Percentiles rank a stretch among this genome's conserved stretches.
Evolutionary conservation across 2,888 invertebrate genomes (phyloP).

Genomic region (Rhagonycha fulva): DNA sequence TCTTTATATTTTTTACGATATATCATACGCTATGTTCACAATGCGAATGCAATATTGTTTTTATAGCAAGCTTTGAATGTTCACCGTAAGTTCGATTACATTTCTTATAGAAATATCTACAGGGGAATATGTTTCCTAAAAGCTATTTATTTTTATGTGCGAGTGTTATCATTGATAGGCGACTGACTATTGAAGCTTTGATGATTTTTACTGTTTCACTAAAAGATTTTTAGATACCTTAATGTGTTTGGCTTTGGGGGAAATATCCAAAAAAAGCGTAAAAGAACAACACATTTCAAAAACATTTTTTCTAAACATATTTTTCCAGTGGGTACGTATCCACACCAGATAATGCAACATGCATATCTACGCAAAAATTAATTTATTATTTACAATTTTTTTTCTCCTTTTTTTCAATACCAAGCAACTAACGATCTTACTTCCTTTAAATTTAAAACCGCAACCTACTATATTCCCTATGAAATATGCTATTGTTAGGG

Average conservation of each 20-base stretch:
- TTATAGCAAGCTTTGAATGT: slow-evolving; percentile 51
- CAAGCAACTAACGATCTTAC: not conserved
- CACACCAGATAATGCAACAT: not conserved
- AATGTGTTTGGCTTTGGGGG: slow-evolving; percentile 37
- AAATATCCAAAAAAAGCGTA: slow-evolving; percentile 1
- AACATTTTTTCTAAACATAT: not conserved
- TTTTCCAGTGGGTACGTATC: not conserved
- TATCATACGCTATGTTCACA: slow-evolving; percentile 52
- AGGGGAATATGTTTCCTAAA: slow-evolving; percentile 43
- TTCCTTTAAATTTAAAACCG: not conserved
- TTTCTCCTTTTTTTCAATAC: not conserved
- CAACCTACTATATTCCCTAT: not conserved
- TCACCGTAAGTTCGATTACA: slow-evolving; percentile 45
- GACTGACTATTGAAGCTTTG: slow-evolving; percentile 45
- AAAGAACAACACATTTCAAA: not conserved
- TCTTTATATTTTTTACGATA: slow-evolving; percentile 53
- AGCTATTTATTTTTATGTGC: slow-evolving; percentile 57
- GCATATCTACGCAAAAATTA: not conserved
- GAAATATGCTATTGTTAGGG: not conserved
- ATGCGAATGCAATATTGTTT: slow-evolving; percentile 55
- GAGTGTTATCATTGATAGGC: slow-evolving; percentile 56
- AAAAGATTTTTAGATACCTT: slow-evolving; percentile 40
- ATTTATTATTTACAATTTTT: not conserved
- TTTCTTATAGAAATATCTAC: slow-evolving; percentile 45
- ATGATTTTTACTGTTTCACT: slow-evolving; percentile 48